Evolutionary conservation across 35 echinoderm and acorn worm genomes (phyloP), one percentile per base, ranked within the genome.

Genomic region (Stichopus chloronotus): DNA sequence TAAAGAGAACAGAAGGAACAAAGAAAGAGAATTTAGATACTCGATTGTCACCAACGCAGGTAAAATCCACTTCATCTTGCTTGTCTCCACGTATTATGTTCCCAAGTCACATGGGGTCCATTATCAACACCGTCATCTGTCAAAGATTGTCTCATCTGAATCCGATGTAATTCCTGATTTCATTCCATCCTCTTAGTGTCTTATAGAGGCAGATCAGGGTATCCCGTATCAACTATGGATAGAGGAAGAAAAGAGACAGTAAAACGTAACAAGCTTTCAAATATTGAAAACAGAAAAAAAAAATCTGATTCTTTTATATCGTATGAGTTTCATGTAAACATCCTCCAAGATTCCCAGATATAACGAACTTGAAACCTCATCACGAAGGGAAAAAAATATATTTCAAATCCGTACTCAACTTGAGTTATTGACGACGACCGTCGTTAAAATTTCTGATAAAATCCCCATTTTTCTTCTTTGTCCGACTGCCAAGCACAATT

Each of bases 111-210:
- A 16, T 83, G 80, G 61, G 80, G 12, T 56, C 80, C 4, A 83
- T 83, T 83, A 83, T 83, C 80, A 56, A 83, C 55, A 83, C 16
- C 80, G 43, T 83, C 25, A 83, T 83, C 80, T 83, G 80, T 83
- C 80, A 83, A 83, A 83, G 19, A 53, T 83, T 52, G 30, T 83
- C 19, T 5, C 61, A 65, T 65, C 61, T 65, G 11, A 11, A 65
- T 65, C 61, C 19, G 61, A 65, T 65, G 61, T 65, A 65, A 65
- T 14, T 11, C 61, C 61, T 65, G 61, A 65, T 65, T 65, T 65
- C 61, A 65, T 65, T 65, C 19, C 61, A 65, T 65, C 61, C 61
- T 65, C 61, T 65, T 65, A 65, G 11, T 65, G 61, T 9, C 61
- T 65, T 14, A 65, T 65, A 5, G 61, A 65, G 61, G 61, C 61